Percentiles rank a stretch among this genome's conserved stretches.
Evolutionary conservation across 1,140 invertebrate species (phyloP).

Genomic region (Triops longicaudatus): DNA sequence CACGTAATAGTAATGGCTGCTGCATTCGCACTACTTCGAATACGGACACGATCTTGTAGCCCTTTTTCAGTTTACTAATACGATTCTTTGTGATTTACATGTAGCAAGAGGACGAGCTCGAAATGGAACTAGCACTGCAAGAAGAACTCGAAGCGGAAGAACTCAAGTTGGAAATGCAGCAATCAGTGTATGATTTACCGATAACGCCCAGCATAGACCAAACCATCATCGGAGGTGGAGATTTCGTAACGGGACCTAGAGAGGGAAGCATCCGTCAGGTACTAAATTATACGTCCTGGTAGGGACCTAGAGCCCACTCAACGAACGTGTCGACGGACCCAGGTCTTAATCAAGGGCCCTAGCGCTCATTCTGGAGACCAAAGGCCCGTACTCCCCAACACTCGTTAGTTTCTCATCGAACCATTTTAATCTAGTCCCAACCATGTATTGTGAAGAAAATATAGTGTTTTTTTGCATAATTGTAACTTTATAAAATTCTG

Average conservation of each 20-base stretch:
- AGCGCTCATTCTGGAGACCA: no score
- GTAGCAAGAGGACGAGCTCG: constrained; percentile 82
- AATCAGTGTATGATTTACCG: background rate
- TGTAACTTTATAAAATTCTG: no score
- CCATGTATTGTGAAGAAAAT: no score
- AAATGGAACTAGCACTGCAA: constrained; percentile 81
- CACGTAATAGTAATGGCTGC: background rate
- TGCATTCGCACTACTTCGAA: constrained; percentile 32
- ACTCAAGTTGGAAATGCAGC: constrained; percentile 38
- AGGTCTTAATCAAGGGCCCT: no score
- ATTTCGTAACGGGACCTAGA: background rate
- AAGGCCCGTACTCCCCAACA: no score
- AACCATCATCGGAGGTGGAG: background rate
- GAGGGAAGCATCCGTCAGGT: background rate
- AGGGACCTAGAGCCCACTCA: no score
- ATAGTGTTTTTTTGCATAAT: no score
- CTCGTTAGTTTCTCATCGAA: no score
- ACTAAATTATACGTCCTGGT: background rate
- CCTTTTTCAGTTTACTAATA: background rate
- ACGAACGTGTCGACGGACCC: no score
- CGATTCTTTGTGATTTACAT: constrained; percentile 18
- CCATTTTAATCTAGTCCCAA: no score
- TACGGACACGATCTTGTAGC: background rate
- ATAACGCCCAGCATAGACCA: background rate
- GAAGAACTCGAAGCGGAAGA: constrained; percentile 59